phyloP scores from a whole-genome alignment of 1,140 invertebrate species.

The Phymorhynchus buccinoides region DNA sequence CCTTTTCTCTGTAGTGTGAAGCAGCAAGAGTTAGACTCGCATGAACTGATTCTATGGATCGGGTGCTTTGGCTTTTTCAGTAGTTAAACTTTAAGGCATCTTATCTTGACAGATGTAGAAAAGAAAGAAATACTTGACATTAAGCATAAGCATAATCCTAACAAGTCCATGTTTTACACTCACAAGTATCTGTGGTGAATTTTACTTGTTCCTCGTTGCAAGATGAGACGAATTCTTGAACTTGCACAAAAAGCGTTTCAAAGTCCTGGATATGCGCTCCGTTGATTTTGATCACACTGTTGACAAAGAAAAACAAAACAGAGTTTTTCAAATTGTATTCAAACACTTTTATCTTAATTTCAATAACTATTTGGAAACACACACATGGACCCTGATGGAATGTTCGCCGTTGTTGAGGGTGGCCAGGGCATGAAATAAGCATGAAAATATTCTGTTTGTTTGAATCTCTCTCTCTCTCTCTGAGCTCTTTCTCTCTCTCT shows the following conservation, averaged over 20 bases:
- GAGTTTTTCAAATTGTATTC: conserved; percentile 77
- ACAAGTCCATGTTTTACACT: conserved; percentile 72
- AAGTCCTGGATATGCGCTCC: conserved; percentile 70
- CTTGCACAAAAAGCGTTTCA: conserved; percentile 76
- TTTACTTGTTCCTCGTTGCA: conserved; percentile 92
- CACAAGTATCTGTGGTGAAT: conserved; percentile 88
- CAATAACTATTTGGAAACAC: no score
- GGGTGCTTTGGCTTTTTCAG: no score
- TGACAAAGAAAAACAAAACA: background rate
- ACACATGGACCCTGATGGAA: no score
- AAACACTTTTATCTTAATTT: no score
- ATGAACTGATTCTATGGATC: no score
- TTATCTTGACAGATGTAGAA: background rate
- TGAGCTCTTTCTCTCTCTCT: no score
- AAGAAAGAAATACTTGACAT: background rate
- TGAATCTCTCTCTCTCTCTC: no score
- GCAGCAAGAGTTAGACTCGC: no score
- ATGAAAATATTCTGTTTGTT: no score
- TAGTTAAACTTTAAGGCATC: background rate
- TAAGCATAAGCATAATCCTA: conserved; percentile 8
- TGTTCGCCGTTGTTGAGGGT: no score
- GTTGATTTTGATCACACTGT: conserved; percentile 72
- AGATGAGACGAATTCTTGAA: conserved; percentile 87
- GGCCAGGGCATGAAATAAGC: no score
- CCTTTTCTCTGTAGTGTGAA: no score